Evolutionary conservation across 2,113 vertebrate genomes (phyloP).

Genomic region (Brachyhypopomus gauderio): DNA sequence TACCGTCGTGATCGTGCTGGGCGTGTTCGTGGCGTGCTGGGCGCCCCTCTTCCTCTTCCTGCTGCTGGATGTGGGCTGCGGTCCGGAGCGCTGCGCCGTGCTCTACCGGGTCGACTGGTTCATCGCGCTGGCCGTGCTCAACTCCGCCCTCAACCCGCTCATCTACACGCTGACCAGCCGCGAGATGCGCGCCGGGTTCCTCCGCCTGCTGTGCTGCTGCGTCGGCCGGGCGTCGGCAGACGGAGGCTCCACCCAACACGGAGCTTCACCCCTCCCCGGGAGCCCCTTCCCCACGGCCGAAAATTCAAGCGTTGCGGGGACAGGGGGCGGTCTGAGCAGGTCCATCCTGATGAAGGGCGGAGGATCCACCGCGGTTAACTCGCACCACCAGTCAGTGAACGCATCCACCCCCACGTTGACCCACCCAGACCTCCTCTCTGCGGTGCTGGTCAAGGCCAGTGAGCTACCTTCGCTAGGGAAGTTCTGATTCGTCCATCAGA

Average conservation of each 20-base stretch:
- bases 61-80: slow-evolving; percentile 76
- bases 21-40: slow-evolving; percentile 78
- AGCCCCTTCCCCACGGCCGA: slow-evolving; percentile 69
- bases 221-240: slow-evolving; percentile 66
- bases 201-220: slow-evolving; percentile 74
- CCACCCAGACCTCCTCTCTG: slow-evolving; percentile 72
- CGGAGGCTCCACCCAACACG: slow-evolving; percentile 30
- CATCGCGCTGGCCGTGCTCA: slow-evolving; percentile 77
- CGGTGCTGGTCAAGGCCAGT: slow-evolving; percentile 74
- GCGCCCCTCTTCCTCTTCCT: slow-evolving; percentile 75
- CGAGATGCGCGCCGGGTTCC: slow-evolving; percentile 76
- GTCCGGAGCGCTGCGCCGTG: slow-evolving; percentile 66
- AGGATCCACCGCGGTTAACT: slow-evolving; percentile 56
- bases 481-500: slow-evolving; percentile 61
- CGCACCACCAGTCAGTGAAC: slow-evolving; percentile 62
- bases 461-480: slow-evolving; percentile 70
- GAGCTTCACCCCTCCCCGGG: slow-evolving; percentile 60
- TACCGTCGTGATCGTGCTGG: slow-evolving; percentile 77
- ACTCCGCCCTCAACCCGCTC: slow-evolving; percentile 79
- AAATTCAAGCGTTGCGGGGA: slow-evolving; percentile 70
- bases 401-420: slow-evolving; percentile 52
- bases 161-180: slow-evolving; percentile 79
- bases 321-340: slow-evolving; percentile 51
- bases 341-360: slow-evolving; percentile 58
- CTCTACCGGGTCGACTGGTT: slow-evolving; percentile 79